Evolutionary conservation across 2,888 invertebrate genomes (phyloP).

Genomic region (Ypsolopha sequella): DNA sequence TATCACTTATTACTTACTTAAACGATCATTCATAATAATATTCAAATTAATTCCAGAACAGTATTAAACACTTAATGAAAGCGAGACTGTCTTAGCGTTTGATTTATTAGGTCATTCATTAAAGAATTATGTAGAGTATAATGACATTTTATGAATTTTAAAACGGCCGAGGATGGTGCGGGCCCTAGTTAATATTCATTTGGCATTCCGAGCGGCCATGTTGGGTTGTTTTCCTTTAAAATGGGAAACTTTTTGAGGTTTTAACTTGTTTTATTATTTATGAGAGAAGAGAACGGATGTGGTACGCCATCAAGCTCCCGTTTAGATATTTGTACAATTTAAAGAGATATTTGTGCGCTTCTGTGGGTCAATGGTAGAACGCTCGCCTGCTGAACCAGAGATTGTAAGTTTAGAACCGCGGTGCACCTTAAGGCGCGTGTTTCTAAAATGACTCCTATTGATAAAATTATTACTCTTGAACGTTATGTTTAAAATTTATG

Average conservation of each 20-base stretch:
- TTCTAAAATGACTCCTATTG: too few relatives aligned
- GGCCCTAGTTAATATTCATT: slow-evolving; percentile 10
- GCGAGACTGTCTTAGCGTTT: slow-evolving; percentile 4
- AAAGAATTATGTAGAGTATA: slow-evolving; percentile 23
- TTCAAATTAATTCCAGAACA: slow-evolving; percentile 3
- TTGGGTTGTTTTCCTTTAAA: slow-evolving; percentile 1
- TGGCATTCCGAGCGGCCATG: slow-evolving; percentile 3
- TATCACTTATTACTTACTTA: background rate
- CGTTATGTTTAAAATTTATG: too few relatives aligned
- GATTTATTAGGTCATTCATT: slow-evolving; percentile 17
- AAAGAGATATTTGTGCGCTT: too few relatives aligned
- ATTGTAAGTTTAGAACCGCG: too few relatives aligned
- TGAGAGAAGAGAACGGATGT: background rate
- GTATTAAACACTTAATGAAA: slow-evolving; percentile 7
- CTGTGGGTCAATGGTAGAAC: too few relatives aligned
- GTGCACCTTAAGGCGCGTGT: too few relatives aligned
- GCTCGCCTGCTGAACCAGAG: too few relatives aligned
- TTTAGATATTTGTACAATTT: too few relatives aligned
- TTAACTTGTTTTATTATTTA: slow-evolving; percentile 3
- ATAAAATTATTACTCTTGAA: too few relatives aligned
- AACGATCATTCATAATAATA: background rate
- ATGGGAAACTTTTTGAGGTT: slow-evolving; percentile 3
- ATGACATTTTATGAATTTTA: slow-evolving; percentile 26
- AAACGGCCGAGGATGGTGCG: slow-evolving; percentile 10
- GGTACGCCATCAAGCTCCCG: background rate